Evolutionary conservation across 35 echinoderm and acorn worm genomes (phyloP), one percentile per base, ranked within the genome.

Genomic region (Apostichopus californicus): DNA sequence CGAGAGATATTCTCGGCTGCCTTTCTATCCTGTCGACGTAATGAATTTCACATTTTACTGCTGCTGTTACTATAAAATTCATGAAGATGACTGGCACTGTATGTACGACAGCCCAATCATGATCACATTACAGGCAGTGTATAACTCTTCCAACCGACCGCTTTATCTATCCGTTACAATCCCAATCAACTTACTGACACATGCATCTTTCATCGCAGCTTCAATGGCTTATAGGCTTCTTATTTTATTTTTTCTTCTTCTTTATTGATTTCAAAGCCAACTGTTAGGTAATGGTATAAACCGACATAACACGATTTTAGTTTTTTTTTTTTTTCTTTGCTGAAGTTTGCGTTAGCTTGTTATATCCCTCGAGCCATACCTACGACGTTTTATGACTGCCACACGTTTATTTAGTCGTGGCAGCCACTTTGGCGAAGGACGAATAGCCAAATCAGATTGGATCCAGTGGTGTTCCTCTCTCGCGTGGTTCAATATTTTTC

Each of bases 241-340:
- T 46, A 0, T 46, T 46, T 46, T 46, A 0, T 34, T 3, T 46
- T 4, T 46, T 46, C 3, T 46, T 46, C 3, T 46, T 46, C 20
- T 85, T 59, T 21, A 85, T 85, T 59, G 81, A 85, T 85, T 85
- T 17, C 9, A 23, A 21, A 85, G 55, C 17, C 55, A 52, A 85
- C 55, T 85, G 81, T 85, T 85, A 85, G 81, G 55, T 85, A 85
- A 85, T 59, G 81, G 71, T 85, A 58, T 85, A 59, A 85, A 58
- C 81, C 57, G 52, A 59, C 81, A 59, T 85, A 85, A 85, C 58
- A 58, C 55, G 14, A 85, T 85, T 85, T 58, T 58, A 81, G 17
- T 81, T 81, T 34, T 81, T 24, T 85, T 85, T 85, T 5, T 83
- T 83, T 83, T 28, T 28, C 28, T 34, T 34, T 46, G 34, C 34